These are phyloP conservation scores for Luperina testacea DNA, from an alignment of 2,888 invertebrate genomes.

Conservation along the genomic window DNA sequence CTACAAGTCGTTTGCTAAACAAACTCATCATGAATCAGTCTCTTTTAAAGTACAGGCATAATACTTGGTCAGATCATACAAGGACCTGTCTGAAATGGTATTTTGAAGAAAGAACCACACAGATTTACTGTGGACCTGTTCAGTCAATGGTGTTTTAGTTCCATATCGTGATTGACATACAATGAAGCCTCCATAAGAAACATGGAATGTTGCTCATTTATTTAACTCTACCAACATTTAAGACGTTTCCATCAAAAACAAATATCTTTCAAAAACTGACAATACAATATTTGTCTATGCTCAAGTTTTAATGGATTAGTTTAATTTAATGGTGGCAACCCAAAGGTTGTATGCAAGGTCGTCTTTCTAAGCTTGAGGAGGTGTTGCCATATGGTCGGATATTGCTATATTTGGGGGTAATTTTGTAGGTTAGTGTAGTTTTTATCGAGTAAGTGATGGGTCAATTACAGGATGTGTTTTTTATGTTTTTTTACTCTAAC, in stretches of 20 bases:
- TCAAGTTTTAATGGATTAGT: conserved; percentile 45
- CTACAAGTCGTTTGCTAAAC: no score
- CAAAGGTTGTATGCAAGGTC: conserved; percentile 59
- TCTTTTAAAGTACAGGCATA: no score
- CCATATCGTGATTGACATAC: not conserved
- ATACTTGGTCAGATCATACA: no score
- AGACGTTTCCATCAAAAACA: not conserved
- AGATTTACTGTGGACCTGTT: no score
- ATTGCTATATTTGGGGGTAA: conserved; percentile 51
- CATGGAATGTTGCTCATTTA: not conserved
- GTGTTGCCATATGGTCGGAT: conserved; percentile 54
- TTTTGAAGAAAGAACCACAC: no score
- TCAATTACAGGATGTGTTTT: conserved; percentile 5
- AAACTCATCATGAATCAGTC: no score
- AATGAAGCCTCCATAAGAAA: not conserved
- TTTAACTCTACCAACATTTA: not conserved
- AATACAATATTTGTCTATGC: conserved; percentile 46
- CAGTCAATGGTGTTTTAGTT: not conserved
- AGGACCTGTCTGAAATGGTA: no score
- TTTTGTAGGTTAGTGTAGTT: conserved; percentile 51
- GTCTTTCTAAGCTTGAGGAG: conserved; percentile 9
- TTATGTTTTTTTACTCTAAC: not conserved
- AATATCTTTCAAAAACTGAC: conserved; percentile 17
- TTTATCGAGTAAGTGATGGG: not conserved
- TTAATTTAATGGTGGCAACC: conserved; percentile 45